Base-by-base conservation (phyloP, 2,888 invertebrate species). In the Megastigmus dorsalis region DNA sequence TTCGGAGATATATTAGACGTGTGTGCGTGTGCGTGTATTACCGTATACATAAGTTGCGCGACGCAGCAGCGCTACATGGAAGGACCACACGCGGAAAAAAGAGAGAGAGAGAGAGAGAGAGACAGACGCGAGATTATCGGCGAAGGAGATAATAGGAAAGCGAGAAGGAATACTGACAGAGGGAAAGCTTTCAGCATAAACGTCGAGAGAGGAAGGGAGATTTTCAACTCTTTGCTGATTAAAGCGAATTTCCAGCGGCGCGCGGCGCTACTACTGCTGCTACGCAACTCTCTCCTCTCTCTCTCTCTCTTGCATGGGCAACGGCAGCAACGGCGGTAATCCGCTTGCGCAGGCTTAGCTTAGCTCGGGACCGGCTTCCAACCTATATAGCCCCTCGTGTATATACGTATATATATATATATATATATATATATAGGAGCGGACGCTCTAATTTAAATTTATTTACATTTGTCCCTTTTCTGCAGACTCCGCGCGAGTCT, bases 401-500 rank as follows among this genome's bases (percentile, higher is more conserved):
- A 23, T 6, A n/a, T 23, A 36, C 23, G 33, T 30, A n/a, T n/a
- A n/a, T n/a, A n/a, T n/a, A n/a, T n/a, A n/a, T n/a, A n/a, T n/a
- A n/a, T n/a, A n/a, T n/a, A n/a, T n/a, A n/a, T n/a, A n/a, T n/a
- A n/a, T n/a, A n/a, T n/a, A n/a, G 26, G 23, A 43, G 52, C 69
- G 60, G 69, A 54, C 60, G 79, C 79, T 82, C 77, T 80, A 80
- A 83, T 84, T 83, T 81, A 79, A 84, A 84, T 84, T 83, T 84
- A 84, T 83, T 83, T 84, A 83, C 84, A 84, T 83, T 84, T 80
- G 82, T 83, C 82, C 81, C 79, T 81, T 81, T 81, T 80, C 81
- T 77, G 79, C 78, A 5, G 38, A 20, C 5, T 38, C 57, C 33
- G 30, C 3, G 38, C 33, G 30, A 1, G 38, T 3, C 41, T 38